Evolutionary conservation across 1,140 invertebrate genomes (phyloP).

Genomic region (Mercenaria mercenaria): DNA sequence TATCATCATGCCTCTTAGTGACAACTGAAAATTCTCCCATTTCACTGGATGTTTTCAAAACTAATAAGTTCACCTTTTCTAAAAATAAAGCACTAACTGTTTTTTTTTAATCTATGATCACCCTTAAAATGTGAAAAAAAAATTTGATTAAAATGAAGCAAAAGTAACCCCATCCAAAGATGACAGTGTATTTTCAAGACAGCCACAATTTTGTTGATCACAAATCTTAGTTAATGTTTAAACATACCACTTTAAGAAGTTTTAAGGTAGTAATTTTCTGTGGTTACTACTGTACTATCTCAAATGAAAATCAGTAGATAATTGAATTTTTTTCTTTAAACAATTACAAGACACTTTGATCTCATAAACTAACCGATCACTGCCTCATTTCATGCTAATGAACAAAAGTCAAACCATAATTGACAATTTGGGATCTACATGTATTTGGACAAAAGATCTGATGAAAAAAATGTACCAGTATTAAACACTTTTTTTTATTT

Average conservation of each 20-base stretch:
- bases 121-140: too few species aligned
- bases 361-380: not conserved
- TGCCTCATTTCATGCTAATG: not conserved
- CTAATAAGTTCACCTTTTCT: too few species aligned
- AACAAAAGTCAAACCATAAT: not conserved
- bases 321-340: not conserved
- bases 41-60: too few species aligned
- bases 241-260: not conserved
- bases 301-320: not conserved
- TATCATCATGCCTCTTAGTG: too few species aligned
- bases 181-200: conserved; percentile 9
- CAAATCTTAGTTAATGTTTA: not conserved
- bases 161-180: too few species aligned
- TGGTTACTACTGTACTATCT: not conserved
- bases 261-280: not conserved
- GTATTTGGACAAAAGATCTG: not conserved
- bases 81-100: too few species aligned
- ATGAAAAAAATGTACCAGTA: too few species aligned
- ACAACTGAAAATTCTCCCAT: too few species aligned
- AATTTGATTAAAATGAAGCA: too few species aligned
- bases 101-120: too few species aligned
- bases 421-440: not conserved
- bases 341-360: not conserved
- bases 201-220: not conserved
- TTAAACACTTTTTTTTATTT: too few species aligned